These are phyloP conservation scores for Hylaeus volcanicus DNA, from an alignment of 1,140 invertebrate species.

Conservation along the genomic window DNA sequence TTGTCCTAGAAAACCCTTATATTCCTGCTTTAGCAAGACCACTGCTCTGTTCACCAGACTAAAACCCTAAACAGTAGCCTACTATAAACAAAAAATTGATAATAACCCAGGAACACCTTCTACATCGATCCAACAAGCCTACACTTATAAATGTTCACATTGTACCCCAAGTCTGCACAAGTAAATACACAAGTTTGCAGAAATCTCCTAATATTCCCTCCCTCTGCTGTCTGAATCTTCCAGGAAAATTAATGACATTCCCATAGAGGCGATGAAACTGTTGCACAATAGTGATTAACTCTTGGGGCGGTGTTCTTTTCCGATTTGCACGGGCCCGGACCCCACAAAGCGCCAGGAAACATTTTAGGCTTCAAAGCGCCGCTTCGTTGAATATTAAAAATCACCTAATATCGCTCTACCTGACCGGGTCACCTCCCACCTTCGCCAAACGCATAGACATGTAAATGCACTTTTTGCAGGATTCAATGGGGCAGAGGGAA, in stretches of 20 bases:
- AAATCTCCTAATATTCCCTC: background rate
- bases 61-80: too few relatives aligned
- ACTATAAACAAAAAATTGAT: too few relatives aligned
- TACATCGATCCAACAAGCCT: too few relatives aligned
- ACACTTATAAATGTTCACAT: too few relatives aligned
- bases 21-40: too few relatives aligned
- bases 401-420: background rate
- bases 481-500: background rate
- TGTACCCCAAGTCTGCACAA: too few relatives aligned
- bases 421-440: background rate
- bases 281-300: background rate
- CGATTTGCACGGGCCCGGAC: slow-evolving; percentile 1
- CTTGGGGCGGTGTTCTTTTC: background rate
- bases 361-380: background rate
- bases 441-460: slow-evolving; percentile 26
- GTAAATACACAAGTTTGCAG: background rate
- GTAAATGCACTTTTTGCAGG: slow-evolving; percentile 38
- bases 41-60: too few relatives aligned
- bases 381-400: background rate
- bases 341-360: background rate
- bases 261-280: background rate
- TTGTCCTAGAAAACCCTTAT: too few relatives aligned
- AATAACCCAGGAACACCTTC: too few relatives aligned
- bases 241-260: background rate
- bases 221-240: background rate